phyloP scores from a whole-genome alignment of 2,888 invertebrate genomes.

The Apantesis nais region DNA sequence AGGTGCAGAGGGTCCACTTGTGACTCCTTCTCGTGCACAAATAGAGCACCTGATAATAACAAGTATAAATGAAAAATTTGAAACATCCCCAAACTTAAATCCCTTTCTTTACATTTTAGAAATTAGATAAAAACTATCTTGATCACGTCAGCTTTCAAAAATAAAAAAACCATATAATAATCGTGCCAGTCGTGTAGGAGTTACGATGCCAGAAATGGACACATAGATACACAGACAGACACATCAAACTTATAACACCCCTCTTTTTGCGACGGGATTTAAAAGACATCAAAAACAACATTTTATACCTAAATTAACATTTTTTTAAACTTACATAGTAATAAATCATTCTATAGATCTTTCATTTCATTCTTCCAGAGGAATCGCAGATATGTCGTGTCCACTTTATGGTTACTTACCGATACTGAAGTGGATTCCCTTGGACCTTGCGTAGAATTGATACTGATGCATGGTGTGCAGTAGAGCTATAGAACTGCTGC shows the following conservation, averaged over 20 bases:
- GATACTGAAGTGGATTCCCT: slow-evolving; percentile 91
- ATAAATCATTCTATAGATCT: background rate
- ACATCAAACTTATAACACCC: no score
- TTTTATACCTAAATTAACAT: no score
- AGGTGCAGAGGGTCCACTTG: slow-evolving; percentile 90
- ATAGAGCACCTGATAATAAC: slow-evolving; percentile 74
- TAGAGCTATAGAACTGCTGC: slow-evolving; percentile 93
- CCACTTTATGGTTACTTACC: slow-evolving; percentile 62
- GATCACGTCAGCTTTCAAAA: background rate
- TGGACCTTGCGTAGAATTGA: slow-evolving; percentile 90
- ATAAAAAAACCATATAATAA: no score
- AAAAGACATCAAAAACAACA: no score
- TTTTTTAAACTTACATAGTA: background rate
- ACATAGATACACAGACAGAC: no score
- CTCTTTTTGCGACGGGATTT: no score
- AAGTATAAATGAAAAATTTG: background rate
- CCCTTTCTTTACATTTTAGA: background rate
- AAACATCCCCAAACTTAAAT: background rate
- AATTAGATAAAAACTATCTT: background rate
- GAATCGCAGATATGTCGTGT: no score
- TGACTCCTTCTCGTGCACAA: slow-evolving; percentile 87
- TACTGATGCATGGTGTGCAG: slow-evolving; percentile 94
- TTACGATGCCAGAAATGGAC: background rate
- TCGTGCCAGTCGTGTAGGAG: no score
- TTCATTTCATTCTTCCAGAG: no score